phyloP scores from a whole-genome alignment of 2,888 invertebrate species.

The Cryptocheilus praepositus region DNA sequence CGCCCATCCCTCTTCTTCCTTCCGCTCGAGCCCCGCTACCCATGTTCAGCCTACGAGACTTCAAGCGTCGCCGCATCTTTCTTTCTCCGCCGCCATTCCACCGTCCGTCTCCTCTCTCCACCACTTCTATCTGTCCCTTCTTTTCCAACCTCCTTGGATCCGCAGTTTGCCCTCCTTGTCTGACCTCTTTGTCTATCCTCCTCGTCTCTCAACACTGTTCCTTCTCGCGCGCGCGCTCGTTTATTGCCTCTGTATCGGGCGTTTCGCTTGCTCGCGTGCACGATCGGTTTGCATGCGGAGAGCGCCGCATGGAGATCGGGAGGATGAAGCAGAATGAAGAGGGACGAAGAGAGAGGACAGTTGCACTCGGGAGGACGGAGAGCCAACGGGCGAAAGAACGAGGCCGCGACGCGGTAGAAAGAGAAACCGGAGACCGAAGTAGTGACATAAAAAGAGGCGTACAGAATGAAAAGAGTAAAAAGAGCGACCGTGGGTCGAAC shows the following conservation, averaged over 20 bases:
- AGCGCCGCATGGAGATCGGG: not conserved
- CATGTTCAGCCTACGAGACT: constrained; percentile 23
- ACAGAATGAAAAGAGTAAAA: constrained; percentile 60
- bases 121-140: constrained; percentile 12
- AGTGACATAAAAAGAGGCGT: constrained; percentile 65
- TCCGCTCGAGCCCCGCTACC: constrained; percentile 21
- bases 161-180: too few relatives aligned
- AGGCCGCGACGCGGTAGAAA: not conserved
- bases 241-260: constrained; percentile 16
- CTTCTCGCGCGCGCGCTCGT: constrained; percentile 13
- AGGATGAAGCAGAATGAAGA: constrained; percentile 27
- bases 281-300: constrained; percentile 49
- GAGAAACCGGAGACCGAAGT: constrained; percentile 20
- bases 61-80: constrained; percentile 31
- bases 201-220: constrained; percentile 29
- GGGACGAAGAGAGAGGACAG: too few relatives aligned
- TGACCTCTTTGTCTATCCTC: constrained; percentile 32
- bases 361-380: constrained; percentile 8
- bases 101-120: constrained; percentile 17
- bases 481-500: constrained; percentile 32
- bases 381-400: not conserved
- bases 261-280: constrained; percentile 47
- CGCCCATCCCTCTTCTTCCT: constrained; percentile 45
- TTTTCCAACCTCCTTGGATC: constrained; percentile 21
- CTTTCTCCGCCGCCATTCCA: constrained; percentile 12